phyloP scores from a whole-genome alignment of 1,140 invertebrate genomes.

The Phymorhynchus buccinoides region DNA sequence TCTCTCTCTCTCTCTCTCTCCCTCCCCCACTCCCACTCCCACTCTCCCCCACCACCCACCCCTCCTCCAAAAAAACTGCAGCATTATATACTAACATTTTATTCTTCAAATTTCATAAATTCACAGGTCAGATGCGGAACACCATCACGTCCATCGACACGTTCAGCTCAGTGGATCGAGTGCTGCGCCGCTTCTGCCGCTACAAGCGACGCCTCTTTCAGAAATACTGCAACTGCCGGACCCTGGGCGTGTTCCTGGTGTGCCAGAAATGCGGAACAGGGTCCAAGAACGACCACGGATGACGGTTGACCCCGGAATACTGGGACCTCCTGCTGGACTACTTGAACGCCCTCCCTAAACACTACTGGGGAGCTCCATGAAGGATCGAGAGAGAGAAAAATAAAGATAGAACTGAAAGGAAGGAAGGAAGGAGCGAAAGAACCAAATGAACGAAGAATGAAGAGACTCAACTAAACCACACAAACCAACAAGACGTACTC shows the following conservation, averaged over 20 bases:
- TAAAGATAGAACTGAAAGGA: too few relatives aligned
- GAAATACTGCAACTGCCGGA: slow-evolving; percentile 66
- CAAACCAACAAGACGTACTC: too few relatives aligned
- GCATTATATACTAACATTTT: too few relatives aligned
- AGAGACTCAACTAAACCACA: too few relatives aligned
- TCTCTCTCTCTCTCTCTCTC: too few relatives aligned
- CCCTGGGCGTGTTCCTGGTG: slow-evolving; percentile 66
- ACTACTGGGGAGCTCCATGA: slow-evolving; percentile 27
- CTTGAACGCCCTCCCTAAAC: slow-evolving; percentile 24
- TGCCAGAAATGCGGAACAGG: slow-evolving; percentile 62
- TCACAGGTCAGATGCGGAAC: slow-evolving; percentile 56
- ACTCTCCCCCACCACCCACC: background rate
- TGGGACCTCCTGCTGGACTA: slow-evolving; percentile 45
- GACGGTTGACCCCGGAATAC: slow-evolving; percentile 45
- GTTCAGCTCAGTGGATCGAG: slow-evolving; percentile 58
- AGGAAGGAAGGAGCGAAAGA: too few relatives aligned
- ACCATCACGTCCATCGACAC: slow-evolving; percentile 57
- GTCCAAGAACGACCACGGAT: too few relatives aligned
- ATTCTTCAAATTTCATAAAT: too few relatives aligned
- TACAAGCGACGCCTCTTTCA: slow-evolving; percentile 58
- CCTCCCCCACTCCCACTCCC: background rate
- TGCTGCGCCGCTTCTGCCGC: slow-evolving; percentile 62
- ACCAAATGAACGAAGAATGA: too few relatives aligned
- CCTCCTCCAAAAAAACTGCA: too few relatives aligned
- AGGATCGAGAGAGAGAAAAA: background rate